A percentile compares a stretch with the other conserved stretches of the same genome.
Conservation (phyloP, 2,888 invertebrate genomes). For the Ephialtes manifestator region DNA sequence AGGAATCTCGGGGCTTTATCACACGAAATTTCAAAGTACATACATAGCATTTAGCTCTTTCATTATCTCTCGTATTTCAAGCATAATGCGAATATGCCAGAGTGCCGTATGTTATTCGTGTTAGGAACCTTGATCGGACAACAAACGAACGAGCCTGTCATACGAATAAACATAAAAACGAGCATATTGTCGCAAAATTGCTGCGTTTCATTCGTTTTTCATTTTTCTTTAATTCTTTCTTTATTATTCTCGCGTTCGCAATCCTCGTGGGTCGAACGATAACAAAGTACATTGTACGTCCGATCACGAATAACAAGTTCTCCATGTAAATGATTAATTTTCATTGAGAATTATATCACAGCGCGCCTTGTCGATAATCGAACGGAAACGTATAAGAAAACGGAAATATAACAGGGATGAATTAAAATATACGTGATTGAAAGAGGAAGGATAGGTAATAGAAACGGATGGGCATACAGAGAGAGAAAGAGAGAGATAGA, state of each 20-base stretch:
- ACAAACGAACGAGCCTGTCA: conserved; percentile 77
- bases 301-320: conserved; percentile 53
- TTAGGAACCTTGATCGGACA: conserved; percentile 82
- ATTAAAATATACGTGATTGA: conserved; percentile 33
- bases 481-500: conserved; percentile 9
- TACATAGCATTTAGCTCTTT: conserved; percentile 30
- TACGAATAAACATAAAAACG: conserved; percentile 62
- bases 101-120: conserved; percentile 57
- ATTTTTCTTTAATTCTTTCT: conserved; percentile 50
- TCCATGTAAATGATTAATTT: conserved; percentile 68
- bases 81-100: conserved; percentile 27
- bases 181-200: conserved; percentile 43
- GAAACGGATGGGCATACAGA: conserved; percentile 1
- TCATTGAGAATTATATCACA: conserved; percentile 76
- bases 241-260: conserved; percentile 51
- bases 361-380: conserved; percentile 70
- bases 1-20: conserved; percentile 33
- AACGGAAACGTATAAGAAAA: conserved; percentile 42
- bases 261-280: conserved; percentile 48
- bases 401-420: conserved; percentile 11
- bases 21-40: conserved; percentile 48
- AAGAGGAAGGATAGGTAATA: conserved; percentile 19
- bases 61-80: conserved; percentile 13
- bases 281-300: conserved; percentile 52
- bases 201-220: conserved; percentile 58